These are phyloP conservation scores for Serrognathus titanus DNA, from an alignment of 2,888 invertebrate species.

Conservation along the genomic window DNA sequence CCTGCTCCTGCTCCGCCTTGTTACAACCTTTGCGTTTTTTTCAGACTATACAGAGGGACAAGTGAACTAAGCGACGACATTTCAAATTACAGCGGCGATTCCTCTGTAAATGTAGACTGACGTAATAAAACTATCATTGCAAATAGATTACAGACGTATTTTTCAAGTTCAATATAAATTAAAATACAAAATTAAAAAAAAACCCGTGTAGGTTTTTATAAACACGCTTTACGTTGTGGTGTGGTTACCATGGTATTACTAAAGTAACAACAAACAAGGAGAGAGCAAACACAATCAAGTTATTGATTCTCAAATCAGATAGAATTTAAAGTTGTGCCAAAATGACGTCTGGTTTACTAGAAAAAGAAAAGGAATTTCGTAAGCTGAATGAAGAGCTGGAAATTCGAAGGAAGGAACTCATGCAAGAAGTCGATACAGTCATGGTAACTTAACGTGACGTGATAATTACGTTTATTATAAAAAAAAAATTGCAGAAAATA, in stretches of 20 bases:
- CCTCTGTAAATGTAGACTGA: too few relatives aligned
- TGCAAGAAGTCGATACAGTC: constrained; percentile 45
- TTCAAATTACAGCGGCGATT: too few relatives aligned
- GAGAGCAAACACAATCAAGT: neutral
- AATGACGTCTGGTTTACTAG: constrained; percentile 41
- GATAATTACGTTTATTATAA: neutral
- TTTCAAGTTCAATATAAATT: too few relatives aligned
- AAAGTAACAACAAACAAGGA: constrained; percentile 5
- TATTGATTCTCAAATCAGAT: neutral
- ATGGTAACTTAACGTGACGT: constrained; percentile 31
- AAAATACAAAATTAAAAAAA: too few relatives aligned
- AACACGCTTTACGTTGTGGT: neutral
- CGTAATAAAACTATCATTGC: too few relatives aligned
- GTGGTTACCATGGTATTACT: neutral
- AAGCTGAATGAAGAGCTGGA: constrained; percentile 47
- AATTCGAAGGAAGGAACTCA: constrained; percentile 40
- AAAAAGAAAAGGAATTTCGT: constrained; percentile 45
- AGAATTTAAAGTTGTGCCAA: constrained; percentile 8
- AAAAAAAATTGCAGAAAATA: constrained; percentile 31
- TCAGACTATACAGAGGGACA: too few relatives aligned
- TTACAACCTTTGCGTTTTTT: too few relatives aligned
- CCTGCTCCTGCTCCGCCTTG: too few relatives aligned
- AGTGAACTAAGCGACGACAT: too few relatives aligned
- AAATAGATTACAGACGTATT: too few relatives aligned
- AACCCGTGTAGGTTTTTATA: too few relatives aligned